Evolutionary conservation across 2,888 invertebrate species (phyloP), one percentile per base, ranked within the genome.

Genomic region (Rhingia rostrata): DNA sequence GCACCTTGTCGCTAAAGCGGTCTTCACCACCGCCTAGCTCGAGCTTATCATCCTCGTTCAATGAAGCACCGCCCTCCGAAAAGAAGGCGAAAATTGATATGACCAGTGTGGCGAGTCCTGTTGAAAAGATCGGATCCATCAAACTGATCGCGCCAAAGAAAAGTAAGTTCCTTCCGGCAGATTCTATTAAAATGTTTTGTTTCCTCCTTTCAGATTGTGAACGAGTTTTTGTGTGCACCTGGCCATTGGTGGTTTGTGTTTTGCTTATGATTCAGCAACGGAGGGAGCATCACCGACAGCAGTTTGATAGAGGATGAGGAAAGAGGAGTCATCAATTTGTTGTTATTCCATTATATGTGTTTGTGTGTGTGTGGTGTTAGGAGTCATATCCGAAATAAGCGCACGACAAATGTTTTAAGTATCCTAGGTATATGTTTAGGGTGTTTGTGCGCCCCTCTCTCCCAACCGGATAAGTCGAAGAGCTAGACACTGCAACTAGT

Each of bases 101-200:
- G 88, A 90, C 90, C 66, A 89, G 92, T 85, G 92, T 90, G 58
- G 87, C 90, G 88, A 89, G 90, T 61, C 90, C 92, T 1, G 92
- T 93, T 45, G 96, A 96, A 89, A 94, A 95, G 90, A 95, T 95
- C 41, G 96, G 96, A 87, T 93, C 95, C 87, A 96, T 97, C 87
- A 97, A 97, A 93, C 92, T 97, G 87, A 97, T 97, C 88, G 95
- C 97, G 88, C 94, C 97, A 86, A 96, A 97, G 87, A 97, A 96
- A 94, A 96, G 97, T 98, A 95, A 96, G 97, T 96, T 93, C 93
- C 60, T 41, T 22, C 10, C 64, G 32, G 66, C 87, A 86, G 70
- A 87, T 78, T 33, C 75, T 88, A 89, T 87, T 90, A 90, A 89
- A 74, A 10, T n/a, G 73, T 82, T 86, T 86, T 84, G 69, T 80